Percentiles rank a stretch among this genome's conserved stretches.
These are phyloP conservation scores for Euclidia mi DNA, from an alignment of 2,888 invertebrate species.

Conservation along the genomic window DNA sequence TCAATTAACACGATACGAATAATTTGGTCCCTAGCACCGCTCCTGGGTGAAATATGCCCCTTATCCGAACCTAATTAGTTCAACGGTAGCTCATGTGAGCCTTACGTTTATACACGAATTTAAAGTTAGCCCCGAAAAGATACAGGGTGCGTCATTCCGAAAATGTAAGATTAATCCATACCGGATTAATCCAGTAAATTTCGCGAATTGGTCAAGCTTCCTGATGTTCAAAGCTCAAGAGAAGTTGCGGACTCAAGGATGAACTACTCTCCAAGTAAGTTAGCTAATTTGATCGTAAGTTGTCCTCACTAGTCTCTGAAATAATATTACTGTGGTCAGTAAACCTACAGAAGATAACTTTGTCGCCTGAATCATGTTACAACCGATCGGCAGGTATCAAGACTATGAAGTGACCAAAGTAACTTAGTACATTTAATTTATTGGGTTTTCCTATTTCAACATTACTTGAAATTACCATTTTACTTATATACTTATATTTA, in stretches of 20 bases:
- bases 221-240: slow-evolving; percentile 30
- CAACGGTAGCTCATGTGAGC: slow-evolving; percentile 51
- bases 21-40: slow-evolving; percentile 53
- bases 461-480: no score
- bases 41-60: slow-evolving; percentile 56
- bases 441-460: no score
- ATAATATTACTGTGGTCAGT: slow-evolving; percentile 19
- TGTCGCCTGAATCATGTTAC: no score
- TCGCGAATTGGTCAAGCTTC: slow-evolving; percentile 48
- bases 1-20: slow-evolving; percentile 57
- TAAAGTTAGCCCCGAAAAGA: slow-evolving; percentile 42
- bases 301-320: slow-evolving; percentile 36
- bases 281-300: slow-evolving; percentile 46
- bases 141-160: slow-evolving; percentile 21
- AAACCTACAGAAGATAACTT: background rate
- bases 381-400: no score
- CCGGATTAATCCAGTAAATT: slow-evolving; percentile 53
- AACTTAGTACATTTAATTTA: no score
- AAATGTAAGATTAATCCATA: slow-evolving; percentile 21
- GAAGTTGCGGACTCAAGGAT: slow-evolving; percentile 17
- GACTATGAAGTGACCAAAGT: no score
- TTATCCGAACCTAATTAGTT: slow-evolving; percentile 61
- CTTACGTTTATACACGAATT: slow-evolving; percentile 54
- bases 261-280: slow-evolving; percentile 43
- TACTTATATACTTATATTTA: no score